Base-by-base conservation (phyloP, 2,113 vertebrate genomes). In the Ictalurus furcatus region DNA sequence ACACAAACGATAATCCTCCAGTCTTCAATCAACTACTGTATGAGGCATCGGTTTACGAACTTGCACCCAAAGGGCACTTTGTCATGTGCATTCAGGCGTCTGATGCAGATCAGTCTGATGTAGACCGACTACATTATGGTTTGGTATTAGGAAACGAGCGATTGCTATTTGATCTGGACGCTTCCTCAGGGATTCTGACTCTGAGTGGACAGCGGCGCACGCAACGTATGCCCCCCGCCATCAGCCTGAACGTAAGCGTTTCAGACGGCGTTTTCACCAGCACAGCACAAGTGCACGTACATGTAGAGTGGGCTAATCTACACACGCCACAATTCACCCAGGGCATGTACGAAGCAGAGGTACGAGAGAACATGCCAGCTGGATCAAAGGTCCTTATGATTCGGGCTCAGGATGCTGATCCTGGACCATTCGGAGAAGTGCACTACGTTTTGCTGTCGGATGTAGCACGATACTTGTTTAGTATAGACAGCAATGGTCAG, bases 21-120 rank as follows among this genome's bases (percentile, higher is more conserved):
- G 89, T 97, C 87, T 99, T 99, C 91, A 98, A 98, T 93, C 98
- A 99, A 92, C 94, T 99, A 82, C 97, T 99, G 82, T 99, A 99
- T 71, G 98, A 99, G 92, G 97, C 98, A 0, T 98, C 98, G 0
- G 97, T 99, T 56, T 98, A 97, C 1, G 98, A 99, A 91, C 93
- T 99, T 85, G 98, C 98, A 23, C 97, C 97, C 34, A 96, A 96
- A 19, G 98, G 97, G 71, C 98, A 99, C 94, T 99, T 99, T 93
- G 97, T 99, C 54, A 99, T 98, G 63, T 98, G 98, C 0, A 96
- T 99, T 40, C 98, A 99, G 93, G 98, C 98, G 30, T 99, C 96
- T 0, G 98, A 99, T 90, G 97, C 97, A 0, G 98, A 99, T 92
- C 97, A 96, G 89, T 97, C 97, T 0, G 98, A 99, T 89, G 94